phyloP scores from a whole-genome alignment of 2,113 vertebrate genomes.

The Chlamydotis undulata region DNA sequence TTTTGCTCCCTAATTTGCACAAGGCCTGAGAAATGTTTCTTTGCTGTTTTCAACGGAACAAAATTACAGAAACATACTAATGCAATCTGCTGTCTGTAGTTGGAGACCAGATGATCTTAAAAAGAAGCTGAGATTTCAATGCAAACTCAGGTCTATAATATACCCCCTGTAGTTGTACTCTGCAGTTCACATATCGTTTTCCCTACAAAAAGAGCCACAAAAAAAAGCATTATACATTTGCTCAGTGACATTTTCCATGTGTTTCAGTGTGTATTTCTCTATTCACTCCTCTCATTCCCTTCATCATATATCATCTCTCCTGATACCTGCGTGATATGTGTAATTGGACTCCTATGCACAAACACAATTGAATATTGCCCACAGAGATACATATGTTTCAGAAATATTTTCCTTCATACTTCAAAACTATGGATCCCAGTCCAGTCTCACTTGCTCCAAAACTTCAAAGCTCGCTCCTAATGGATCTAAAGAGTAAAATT shows the following conservation, averaged over 20 bases:
- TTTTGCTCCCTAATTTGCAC: background rate
- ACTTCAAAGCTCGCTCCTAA: background rate
- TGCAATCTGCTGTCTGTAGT: background rate
- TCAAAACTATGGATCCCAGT: background rate
- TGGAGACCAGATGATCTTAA: background rate
- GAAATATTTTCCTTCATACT: background rate
- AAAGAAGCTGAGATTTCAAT: background rate
- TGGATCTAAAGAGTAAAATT: background rate
- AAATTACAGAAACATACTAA: background rate
- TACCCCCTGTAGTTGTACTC: background rate
- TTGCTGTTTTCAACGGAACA: background rate
- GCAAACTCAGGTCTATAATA: background rate
- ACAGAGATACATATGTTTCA: background rate
- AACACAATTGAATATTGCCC: background rate
- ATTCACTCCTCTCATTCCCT: background rate
- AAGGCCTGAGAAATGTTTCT: background rate
- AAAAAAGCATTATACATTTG: background rate
- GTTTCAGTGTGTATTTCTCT: background rate
- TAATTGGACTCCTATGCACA: background rate
- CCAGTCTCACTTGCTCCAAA: background rate
- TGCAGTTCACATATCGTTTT: background rate
- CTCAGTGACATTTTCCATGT: background rate
- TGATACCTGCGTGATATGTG: background rate
- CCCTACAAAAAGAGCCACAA: background rate
- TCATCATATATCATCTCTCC: background rate